A percentile compares a stretch with the other conserved stretches of the same genome.
Conservation (phyloP, 2,888 invertebrate genomes). For the Leptinotarsa peninsularis region DNA sequence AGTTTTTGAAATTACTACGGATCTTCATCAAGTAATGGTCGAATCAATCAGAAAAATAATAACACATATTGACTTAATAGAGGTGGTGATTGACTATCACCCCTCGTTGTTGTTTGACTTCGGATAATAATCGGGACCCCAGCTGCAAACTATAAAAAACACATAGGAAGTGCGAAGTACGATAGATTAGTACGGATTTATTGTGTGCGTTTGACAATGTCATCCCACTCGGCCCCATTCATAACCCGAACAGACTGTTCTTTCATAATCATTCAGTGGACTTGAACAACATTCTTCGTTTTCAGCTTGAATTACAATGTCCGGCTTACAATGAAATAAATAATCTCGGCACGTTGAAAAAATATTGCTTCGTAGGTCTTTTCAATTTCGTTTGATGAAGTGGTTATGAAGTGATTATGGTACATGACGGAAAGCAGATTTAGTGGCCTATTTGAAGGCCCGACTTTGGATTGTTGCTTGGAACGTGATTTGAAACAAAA, state of each 20-base stretch:
- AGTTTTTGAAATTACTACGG: too few species aligned
- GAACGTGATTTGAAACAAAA: too few species aligned
- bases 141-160: background rate
- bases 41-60: too few species aligned
- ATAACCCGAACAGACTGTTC: conserved; percentile 23
- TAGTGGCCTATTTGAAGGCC: too few species aligned
- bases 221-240: conserved; percentile 24
- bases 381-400: conserved; percentile 11
- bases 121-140: background rate
- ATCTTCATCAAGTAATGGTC: too few species aligned
- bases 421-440: background rate
- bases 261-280: conserved; percentile 20
- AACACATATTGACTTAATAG: too few species aligned
- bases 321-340: conserved; percentile 11
- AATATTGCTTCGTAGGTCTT: background rate
- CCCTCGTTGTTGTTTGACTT: background rate
- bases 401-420: conserved; percentile 9
- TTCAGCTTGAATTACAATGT: conserved; percentile 25
- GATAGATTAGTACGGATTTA: conserved; percentile 12
- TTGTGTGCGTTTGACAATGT: conserved; percentile 22
- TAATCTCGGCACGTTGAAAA: conserved; percentile 5
- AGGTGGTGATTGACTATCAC: too few species aligned
- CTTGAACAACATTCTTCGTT: conserved; percentile 11
- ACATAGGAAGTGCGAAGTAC: background rate
- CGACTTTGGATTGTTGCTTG: too few species aligned